Conservation (phyloP, 1,140 invertebrate species). For the Berghia stephanieae region DNA sequence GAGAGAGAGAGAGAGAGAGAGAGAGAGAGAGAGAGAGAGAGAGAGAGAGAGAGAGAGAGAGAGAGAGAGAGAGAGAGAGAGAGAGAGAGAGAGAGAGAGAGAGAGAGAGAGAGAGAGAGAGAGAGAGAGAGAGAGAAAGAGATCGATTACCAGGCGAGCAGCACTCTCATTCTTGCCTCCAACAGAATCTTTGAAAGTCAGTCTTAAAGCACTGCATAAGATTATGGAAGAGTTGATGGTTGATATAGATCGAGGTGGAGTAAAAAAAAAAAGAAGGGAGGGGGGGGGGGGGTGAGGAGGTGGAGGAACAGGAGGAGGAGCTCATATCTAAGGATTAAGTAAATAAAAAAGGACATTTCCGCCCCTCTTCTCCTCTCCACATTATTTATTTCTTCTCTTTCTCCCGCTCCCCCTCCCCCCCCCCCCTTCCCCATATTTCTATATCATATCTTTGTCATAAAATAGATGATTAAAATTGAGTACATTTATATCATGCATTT, state of each 20-base stretch:
- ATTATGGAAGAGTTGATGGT: background rate
- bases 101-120: background rate
- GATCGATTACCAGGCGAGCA: too few relatives aligned
- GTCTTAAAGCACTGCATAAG: too few relatives aligned
- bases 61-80: background rate
- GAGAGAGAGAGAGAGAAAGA: background rate
- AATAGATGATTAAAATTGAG: too few relatives aligned
- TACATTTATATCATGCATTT: too few relatives aligned
- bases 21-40: background rate
- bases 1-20: background rate
- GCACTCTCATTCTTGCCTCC: too few relatives aligned
- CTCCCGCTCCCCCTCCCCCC: background rate
- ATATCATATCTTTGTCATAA: too few relatives aligned
- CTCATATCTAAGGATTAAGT: too few relatives aligned
- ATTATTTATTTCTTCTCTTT: background rate
- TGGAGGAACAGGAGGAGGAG: too few relatives aligned
- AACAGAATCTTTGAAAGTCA: too few relatives aligned
- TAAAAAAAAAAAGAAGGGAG: background rate
- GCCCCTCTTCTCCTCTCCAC: background rate
- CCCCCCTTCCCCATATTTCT: background rate
- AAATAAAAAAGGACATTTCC: background rate
- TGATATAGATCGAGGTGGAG: background rate
- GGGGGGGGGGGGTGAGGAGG: background rate
- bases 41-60: background rate
- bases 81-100: conserved; percentile 12